Conservation (phyloP, 2,113 vertebrate genomes). For the Coreoperca whiteheadi region DNA sequence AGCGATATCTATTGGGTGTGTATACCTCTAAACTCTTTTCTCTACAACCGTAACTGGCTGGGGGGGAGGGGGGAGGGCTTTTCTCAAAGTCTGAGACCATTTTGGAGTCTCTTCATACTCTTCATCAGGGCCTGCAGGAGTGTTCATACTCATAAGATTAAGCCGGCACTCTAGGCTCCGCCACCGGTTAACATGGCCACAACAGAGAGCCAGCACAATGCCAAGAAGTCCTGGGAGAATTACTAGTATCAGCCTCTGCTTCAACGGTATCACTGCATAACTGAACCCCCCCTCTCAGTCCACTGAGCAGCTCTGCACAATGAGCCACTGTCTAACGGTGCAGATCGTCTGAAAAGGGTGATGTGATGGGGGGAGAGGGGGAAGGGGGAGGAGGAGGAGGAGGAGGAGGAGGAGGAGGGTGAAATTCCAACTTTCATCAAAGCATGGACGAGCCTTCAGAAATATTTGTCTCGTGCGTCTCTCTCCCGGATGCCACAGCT, state of each 20-base stretch:
- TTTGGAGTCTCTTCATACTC: constrained; percentile 36
- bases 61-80: constrained; percentile 12
- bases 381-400: constrained; percentile 12
- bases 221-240: constrained; percentile 66
- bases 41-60: not conserved
- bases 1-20: not conserved
- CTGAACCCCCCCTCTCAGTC: constrained; percentile 44
- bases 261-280: constrained; percentile 34
- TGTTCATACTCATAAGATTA: constrained; percentile 29
- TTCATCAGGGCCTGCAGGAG: constrained; percentile 38
- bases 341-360: constrained; percentile 57
- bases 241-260: constrained; percentile 48
- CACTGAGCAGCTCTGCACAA: constrained; percentile 66
- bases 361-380: constrained; percentile 31
- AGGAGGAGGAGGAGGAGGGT: constrained; percentile 3
- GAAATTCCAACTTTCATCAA: constrained; percentile 77
- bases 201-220: constrained; percentile 43
- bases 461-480: constrained; percentile 55
- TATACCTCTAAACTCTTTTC: constrained; percentile 15
- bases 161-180: constrained; percentile 6
- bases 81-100: constrained; percentile 23
- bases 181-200: constrained; percentile 56
- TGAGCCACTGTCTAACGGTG: constrained; percentile 69
- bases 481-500: constrained; percentile 55
- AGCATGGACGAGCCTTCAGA: constrained; percentile 50